Evolutionary conservation across 2,113 vertebrate species (phyloP), one percentile per base, ranked within the genome.

Genomic region (Phoenicopterus ruber): DNA sequence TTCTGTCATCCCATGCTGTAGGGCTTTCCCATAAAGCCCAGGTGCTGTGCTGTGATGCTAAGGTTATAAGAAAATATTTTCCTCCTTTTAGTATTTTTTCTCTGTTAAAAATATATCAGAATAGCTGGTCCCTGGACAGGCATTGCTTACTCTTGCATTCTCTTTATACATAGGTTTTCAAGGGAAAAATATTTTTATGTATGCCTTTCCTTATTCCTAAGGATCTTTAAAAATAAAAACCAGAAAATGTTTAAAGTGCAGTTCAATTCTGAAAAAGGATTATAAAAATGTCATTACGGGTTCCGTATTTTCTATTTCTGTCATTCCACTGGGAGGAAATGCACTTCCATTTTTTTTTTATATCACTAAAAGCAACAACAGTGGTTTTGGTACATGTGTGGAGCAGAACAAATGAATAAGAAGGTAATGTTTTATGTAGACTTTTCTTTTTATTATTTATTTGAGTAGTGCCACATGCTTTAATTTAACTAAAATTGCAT

Each of bases 341-440:
- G 44, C 72, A 28, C 47, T 91, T 89, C 40, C 26, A 38, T 94
- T 97, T 94, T 80, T 91, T 95, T 95, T 94, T 88, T 95, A 86
- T 95, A 86, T 88, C 74, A 44, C 82, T 94, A 87, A 93, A 82
- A 89, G 82, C 84, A 95, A 36, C 78, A 94, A 65, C 93, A 83
- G 79, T 70, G 74, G 31, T 13, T 86, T 91, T 80, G 52, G 58
- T 96, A 22, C 59, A 13, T 32, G 50, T 67, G 50, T 83, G 59
- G 58, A 94, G 42, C 42, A 70, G 85, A 86, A 77, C 85, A 90
- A 73, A 84, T 50, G 52, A 16, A 49, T 58, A 80, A 52, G 34
- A 26, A 40, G 34, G 52, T 66, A 24, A 78, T 92, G 84, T 87
- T 96, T 92, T 89, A 94, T 80, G 66, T 36, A 63, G 79, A 25